Evolutionary conservation across 2,888 invertebrate species (phyloP).

Genomic region (Euphydryas editha): DNA sequence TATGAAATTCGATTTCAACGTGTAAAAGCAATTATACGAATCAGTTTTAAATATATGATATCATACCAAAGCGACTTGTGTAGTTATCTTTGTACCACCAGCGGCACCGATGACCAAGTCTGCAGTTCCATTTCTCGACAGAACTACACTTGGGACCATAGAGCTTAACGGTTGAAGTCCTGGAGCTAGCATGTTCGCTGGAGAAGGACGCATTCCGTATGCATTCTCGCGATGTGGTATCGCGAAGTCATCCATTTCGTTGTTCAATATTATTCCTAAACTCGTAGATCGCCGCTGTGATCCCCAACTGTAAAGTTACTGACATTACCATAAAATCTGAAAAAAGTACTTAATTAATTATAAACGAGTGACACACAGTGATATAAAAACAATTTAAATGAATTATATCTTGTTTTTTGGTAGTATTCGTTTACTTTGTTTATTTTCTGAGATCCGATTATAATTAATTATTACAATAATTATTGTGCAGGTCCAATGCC

Average conservation of each 20-base stretch:
- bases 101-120: constrained; percentile 91
- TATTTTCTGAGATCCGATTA: neutral
- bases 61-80: constrained; percentile 88
- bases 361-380: too few relatives aligned
- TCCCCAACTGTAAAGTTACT: constrained; percentile 86
- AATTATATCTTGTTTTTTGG: neutral
- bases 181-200: constrained; percentile 92
- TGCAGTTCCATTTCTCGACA: constrained; percentile 85
- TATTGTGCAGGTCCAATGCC: too few relatives aligned
- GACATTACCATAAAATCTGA: constrained; percentile 11
- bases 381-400: neutral
- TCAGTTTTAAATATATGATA: neutral
- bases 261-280: constrained; percentile 93
- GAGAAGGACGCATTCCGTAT: constrained; percentile 91
- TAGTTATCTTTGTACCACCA: constrained; percentile 95
- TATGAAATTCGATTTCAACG: too few relatives aligned
- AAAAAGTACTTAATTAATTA: too few relatives aligned
- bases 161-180: constrained; percentile 94
- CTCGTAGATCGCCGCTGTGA: constrained; percentile 87
- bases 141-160: constrained; percentile 93
- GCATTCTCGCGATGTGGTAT: constrained; percentile 86
- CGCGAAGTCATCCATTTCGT: constrained; percentile 96
- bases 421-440: neutral
- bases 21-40: too few relatives aligned
- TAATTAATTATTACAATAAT: neutral